Evolutionary conservation across 2,113 vertebrate genomes (phyloP), one percentile per base, ranked within the genome.

Genomic region (Loxodonta africana): DNA sequence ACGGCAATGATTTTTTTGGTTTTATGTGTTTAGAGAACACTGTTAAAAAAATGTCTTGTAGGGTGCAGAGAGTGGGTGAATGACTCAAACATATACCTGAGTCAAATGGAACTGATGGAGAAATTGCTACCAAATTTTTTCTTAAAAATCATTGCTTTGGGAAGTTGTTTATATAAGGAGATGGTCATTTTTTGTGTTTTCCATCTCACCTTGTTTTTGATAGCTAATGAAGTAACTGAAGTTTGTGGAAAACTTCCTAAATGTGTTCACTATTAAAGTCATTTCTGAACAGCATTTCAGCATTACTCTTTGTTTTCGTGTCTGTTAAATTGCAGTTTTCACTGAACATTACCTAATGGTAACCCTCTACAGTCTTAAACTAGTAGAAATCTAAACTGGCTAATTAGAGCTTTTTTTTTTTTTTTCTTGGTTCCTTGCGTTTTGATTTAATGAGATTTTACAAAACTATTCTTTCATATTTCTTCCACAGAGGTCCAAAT

Each of bases 251-350:
- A 76, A 41, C 44, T 82, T 82, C 25, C 63, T 67, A 62, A 28
- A 65, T 67, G n/a, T 62, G 18, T 48, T 78, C 33, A 17, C 25
- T 37, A 30, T 46, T 94, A 30, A 9, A 67, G 57, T 80, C 37
- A 94, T 90, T 90, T 96, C 37, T 89, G 76, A 94, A 93, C 33
- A n/a, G 25, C 53, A 87, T 77, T 94, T 82, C 51, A 92, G 78
- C 73, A 93, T 91, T 95, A 83, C 94, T 46, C 60, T 94, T 83
- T 95, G 84, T 93, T 87, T 95, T 82, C 73, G 30, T 94, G 41
- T 83, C 95, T 93, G 76, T 86, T 97, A 96, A 97, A 93, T 95
- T 96, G 73, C 51, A 95, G n/a, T 95, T 97, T 97, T 98, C 88
- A 93, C 69, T 95, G 76, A 97, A 53, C 71, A 92, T 95, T 94